Evolutionary conservation across 1,140 invertebrate genomes (phyloP), one percentile per base, ranked within the genome.

Genomic region (Cheumatopsyche charites): DNA sequence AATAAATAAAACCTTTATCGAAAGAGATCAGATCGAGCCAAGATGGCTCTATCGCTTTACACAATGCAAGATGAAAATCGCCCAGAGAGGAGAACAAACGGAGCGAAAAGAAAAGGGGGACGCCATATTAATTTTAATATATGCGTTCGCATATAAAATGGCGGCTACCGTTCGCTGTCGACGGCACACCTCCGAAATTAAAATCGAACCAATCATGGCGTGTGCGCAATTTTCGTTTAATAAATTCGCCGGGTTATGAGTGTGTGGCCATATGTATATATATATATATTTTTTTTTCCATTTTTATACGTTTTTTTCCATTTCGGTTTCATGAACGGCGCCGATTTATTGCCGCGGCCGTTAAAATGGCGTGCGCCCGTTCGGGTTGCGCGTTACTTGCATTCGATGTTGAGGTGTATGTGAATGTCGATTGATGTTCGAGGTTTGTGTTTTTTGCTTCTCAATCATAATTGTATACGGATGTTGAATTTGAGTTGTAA

Each of bases 351-450:
- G 41, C 29, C 4, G 13, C 29, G 5, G 42, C 63, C 19, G 21
- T 25, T 58, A 23, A 19, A 47, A 23, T 19, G 61, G 45, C 63
- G 68, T 42, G 36, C 68, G 15, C 19, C 13, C 23, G 29, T 70
- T 52, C 65, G 68, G 47, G 68, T 52, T 26, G 49, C n/a, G n/a
- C n/a, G n/a, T n/a, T n/a, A n/a, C n/a, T n/a, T n/a, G n/a, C n/a
- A n/a, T n/a, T n/a, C n/a, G n/a, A n/a, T n/a, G n/a, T n/a, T n/a
- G n/a, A n/a, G n/a, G n/a, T n/a, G n/a, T n/a, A n/a, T n/a, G n/a
- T n/a, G n/a, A n/a, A n/a, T n/a, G n/a, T n/a, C n/a, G n/a, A n/a
- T n/a, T n/a, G n/a, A n/a, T n/a, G n/a, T n/a, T n/a, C n/a, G n/a
- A n/a, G n/a, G n/a, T n/a, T n/a, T n/a, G n/a, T n/a, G n/a, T n/a